Percentiles rank a stretch among this genome's conserved stretches.
phyloP scores from a whole-genome alignment of 2,113 vertebrate species.

The Saguinus midas region DNA sequence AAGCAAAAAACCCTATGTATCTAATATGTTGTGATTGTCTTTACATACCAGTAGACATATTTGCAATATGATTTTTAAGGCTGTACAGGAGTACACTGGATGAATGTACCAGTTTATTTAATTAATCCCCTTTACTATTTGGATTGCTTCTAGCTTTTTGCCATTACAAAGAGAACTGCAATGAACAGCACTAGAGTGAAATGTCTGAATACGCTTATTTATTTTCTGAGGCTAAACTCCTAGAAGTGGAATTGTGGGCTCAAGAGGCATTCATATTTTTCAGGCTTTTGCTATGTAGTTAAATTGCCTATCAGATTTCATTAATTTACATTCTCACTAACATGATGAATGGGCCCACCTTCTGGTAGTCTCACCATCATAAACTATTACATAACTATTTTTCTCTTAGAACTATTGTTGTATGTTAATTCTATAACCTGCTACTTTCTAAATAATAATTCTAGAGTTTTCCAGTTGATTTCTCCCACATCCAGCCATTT shows the following conservation, averaged over 20 bases:
- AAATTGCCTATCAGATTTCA: slow-evolving; percentile 1
- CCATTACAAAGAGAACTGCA: slow-evolving; percentile 8
- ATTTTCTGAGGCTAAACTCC: slow-evolving; percentile 15
- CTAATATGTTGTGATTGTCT: not conserved
- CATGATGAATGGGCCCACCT: not conserved
- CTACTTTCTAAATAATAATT: slow-evolving; percentile 35
- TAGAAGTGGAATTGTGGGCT: slow-evolving; percentile 19
- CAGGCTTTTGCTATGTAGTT: not conserved
- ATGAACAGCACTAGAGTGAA: not conserved
- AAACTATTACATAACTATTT: not conserved
- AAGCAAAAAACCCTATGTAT: not conserved
- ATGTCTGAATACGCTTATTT: slow-evolving; percentile 38
- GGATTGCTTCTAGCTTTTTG: not conserved
- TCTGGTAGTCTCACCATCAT: slow-evolving; percentile 3
- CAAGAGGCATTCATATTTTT: slow-evolving; percentile 5
- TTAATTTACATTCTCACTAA: slow-evolving; percentile 30
- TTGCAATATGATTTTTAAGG: slow-evolving; percentile 24
- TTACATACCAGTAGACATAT: slow-evolving; percentile 9
- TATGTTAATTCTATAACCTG: not conserved
- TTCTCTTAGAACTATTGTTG: not conserved
- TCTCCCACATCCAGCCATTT: not conserved
- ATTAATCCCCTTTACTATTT: not conserved
- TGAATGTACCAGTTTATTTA: not conserved
- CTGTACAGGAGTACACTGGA: not conserved
- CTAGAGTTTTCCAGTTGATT: slow-evolving; percentile 16